Base-by-base conservation (phyloP, 2,888 invertebrate genomes). In the Xestia c-nigrum region DNA sequence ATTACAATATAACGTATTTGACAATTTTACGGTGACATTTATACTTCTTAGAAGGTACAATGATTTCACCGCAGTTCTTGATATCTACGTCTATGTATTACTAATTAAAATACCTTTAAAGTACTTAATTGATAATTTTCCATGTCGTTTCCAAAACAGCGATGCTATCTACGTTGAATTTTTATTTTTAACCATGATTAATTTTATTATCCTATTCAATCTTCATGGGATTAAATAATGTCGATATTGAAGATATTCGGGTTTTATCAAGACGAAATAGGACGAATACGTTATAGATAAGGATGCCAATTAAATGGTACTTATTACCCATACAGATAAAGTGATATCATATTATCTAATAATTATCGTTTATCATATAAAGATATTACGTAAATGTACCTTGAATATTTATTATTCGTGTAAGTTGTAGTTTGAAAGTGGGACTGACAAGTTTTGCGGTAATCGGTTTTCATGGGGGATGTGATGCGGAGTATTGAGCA, bases 261-360 rank as follows among this genome's bases (percentile, higher is more conserved):
- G 31, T 67, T 38, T 47, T 50, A 74, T 31, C 40, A 81, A 81
- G 67, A n/a, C 63, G 31, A 82, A 68, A 76, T 68, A 81, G 61
- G 55, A 24, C 82, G 31, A 50, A 47, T 55, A 63, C 24, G 16
- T 59, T 55, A 24, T 9, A 61, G 78, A 81, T 78, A 78, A 74
- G n/a, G 9, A 38, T 12, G 16, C 6, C 64, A 57, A 81, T 81
- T 81, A 74, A 81, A 46, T 59, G 38, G 50, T 65, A 59, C 24
- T 80, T 65, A 80, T 24, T 81, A 52, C 50, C 38, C 38, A 19
- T 52, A 65, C 24, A 59, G 81, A 78, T 78, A 81, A 81, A 59
- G 21, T 38, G 12, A 38, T 74, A 73, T 80, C 64, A 64, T 66
- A 66, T 66, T 78, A 81, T 74, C 66, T 81, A 74, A 75, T 81